phyloP scores from a whole-genome alignment of 2,797 vertebrate genomes.

The Coilia nasus region DNA sequence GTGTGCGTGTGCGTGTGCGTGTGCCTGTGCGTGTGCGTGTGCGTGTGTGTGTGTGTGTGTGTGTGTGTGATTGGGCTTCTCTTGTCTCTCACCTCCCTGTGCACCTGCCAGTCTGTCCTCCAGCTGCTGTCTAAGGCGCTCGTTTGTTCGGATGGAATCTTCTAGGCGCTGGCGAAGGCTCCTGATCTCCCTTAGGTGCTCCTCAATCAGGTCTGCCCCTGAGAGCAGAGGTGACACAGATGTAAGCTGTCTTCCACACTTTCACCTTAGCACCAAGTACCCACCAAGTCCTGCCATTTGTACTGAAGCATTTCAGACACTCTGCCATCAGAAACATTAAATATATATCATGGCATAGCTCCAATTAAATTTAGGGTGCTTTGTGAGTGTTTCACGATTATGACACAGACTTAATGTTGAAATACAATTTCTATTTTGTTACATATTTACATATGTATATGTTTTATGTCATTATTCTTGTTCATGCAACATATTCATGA shows the following conservation, averaged over 20 bases:
- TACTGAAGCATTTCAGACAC: background rate
- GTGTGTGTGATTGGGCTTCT: background rate
- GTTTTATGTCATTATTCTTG: background rate
- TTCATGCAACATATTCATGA: background rate
- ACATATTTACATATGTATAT: no score
- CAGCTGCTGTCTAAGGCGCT: constrained; percentile 88
- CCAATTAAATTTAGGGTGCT: background rate
- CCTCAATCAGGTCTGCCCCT: constrained; percentile 87
- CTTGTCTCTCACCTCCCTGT: constrained; percentile 68
- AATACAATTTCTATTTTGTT: background rate
- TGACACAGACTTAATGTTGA: background rate
- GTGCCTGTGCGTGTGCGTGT: background rate
- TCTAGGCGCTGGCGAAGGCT: constrained; percentile 88
- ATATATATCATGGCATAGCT: background rate
- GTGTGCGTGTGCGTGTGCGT: background rate
- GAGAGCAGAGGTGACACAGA: constrained; percentile 25
- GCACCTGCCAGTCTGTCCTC: constrained; percentile 80
- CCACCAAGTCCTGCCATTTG: background rate
- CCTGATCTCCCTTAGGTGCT: constrained; percentile 88
- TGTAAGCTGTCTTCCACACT: background rate
- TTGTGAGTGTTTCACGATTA: background rate
- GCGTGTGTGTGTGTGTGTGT: background rate
- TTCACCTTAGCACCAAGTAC: background rate
- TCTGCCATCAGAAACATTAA: background rate
- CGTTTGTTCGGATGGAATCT: constrained; percentile 91